Conservation (phyloP, 1,140 invertebrate genomes). For the Copidosoma floridanum region DNA sequence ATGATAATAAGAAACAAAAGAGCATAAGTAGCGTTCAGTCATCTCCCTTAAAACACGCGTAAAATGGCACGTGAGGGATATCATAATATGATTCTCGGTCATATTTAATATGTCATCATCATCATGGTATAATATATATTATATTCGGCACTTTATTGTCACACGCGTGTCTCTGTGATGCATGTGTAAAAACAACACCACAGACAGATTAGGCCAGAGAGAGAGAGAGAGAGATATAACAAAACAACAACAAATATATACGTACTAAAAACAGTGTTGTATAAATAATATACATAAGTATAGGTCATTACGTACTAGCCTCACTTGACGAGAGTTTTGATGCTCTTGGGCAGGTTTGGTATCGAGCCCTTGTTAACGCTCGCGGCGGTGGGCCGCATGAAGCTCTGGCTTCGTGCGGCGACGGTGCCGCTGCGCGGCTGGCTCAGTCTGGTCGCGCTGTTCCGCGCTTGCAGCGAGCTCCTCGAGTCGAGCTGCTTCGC, state of each 20-base stretch:
- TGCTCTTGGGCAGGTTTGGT: slow-evolving; percentile 50
- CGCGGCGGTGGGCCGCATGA: slow-evolving; percentile 65
- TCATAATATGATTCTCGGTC: background rate
- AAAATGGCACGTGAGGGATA: background rate
- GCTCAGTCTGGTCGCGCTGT: background rate
- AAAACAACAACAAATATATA: no score
- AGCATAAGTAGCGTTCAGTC: slow-evolving; percentile 14
- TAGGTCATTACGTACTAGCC: no score
- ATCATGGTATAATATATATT: background rate
- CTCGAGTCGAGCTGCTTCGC: slow-evolving; percentile 36
- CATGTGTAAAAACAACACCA: no score
- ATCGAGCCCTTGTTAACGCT: slow-evolving; percentile 63
- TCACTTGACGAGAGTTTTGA: slow-evolving; percentile 43
- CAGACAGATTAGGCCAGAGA: background rate
- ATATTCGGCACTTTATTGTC: background rate
- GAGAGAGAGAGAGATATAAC: background rate
- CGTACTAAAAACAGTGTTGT: no score
- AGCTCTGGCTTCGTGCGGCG: slow-evolving; percentile 53
- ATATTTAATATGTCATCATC: background rate
- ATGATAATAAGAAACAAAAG: no score
- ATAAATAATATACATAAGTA: no score
- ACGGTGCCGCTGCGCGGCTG: slow-evolving; percentile 35
- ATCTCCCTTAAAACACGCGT: slow-evolving; percentile 2
- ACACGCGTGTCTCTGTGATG: background rate
- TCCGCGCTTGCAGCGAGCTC: background rate